Evolutionary conservation across 2,797 vertebrate species (phyloP), one percentile per base, ranked within the genome.

Genomic region (Microctenopoma lineatum): DNA sequence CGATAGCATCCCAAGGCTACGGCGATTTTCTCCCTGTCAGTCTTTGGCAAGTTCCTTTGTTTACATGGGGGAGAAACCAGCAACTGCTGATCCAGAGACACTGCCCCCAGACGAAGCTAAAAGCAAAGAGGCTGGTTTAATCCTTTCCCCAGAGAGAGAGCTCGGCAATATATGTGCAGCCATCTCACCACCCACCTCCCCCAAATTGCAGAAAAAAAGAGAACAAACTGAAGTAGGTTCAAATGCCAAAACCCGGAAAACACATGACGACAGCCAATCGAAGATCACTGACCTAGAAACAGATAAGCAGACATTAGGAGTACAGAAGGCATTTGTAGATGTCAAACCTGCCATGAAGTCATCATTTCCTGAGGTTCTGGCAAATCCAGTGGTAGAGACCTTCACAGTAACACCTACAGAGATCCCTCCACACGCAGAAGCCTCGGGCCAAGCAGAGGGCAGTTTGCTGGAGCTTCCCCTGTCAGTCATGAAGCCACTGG

Each of bases 21-120:
- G 98, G 15, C 94, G 97, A 27, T 99, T 98, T 90, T 98, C 97
- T 0, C 97, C 98, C 34, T 96, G 96, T 84, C 96, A 98, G 79
- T 94, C 96, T 53, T 93, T 96, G 82, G 94, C 93, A 0, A 94
- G 94, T 62, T 92, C 96, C 1, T 97, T 98, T 52, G 94, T 97
- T 74, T 98, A 95, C 89, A 94, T 99, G 91, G 97, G 96, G 79
- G 95, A 96, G 67, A 94, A 95, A 73, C 73, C 55, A 75, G 89
- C 56, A 87, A 75, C 59, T 73, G 16, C 68, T 52, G 25, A 34
- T 56, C 48, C 71, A 3, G 94, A 94, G 29, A 77, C 90, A 39
- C 88, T 85, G 6, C 39, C 80, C 41, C 86, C 75, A 57, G 89
- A 90, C 5, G 87, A 79, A 59, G 84, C 88, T 21, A 76, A 73